Evolutionary conservation across 35 echinoderm and acorn worm genomes (phyloP), one percentile per base, ranked within the genome.

Genomic region (Strongylocentrotus purpuratus): DNA sequence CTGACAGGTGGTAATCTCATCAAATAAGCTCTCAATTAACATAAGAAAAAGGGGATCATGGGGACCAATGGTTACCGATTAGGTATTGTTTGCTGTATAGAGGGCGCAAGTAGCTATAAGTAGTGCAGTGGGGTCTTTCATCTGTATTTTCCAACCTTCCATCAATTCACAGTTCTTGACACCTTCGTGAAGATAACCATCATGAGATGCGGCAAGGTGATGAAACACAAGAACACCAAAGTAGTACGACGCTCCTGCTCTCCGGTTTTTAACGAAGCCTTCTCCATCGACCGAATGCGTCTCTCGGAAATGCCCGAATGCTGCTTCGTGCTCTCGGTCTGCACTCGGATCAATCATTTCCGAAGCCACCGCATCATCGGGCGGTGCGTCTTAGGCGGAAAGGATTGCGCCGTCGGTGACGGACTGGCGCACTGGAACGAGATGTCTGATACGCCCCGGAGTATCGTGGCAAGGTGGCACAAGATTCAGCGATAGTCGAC

Each of bases 251-350:
- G 94, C 50, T 94, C 95, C 5, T 93, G 86, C 25, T 93, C 95
- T 45, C 98, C 98, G 1, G 71, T 96, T 12, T 99, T 94, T 86
- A 99, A 99, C 94, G 96, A 99, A 86, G 95, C 96, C 5, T 99
- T 99, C 85, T 87, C 98, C 33, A 94, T 99, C 88, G 94, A 97
- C 45, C 86, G 94, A 18, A 59, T 97, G 35, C 88, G 94, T 11
- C 93, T 96, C 22, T 33, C 94, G 33, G 91, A 96, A 28, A 86
- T 95, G 87, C 85, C 94, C 87, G 95, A 97, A 45, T 92, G 91
- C 61, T 96, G 88, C 50, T 17, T 97, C 52, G 95, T 96, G 33
- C 20, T 96, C 41, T 48, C 97, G 96, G 91, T 58, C n/a, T 93
- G 91, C 91, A 47, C 20, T 93, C 91, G 91, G 91, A 46, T 93